These are phyloP conservation scores for Cephalophus harveyi DNA, from an alignment of 2,113 vertebrate genomes.

Conservation along the genomic window DNA sequence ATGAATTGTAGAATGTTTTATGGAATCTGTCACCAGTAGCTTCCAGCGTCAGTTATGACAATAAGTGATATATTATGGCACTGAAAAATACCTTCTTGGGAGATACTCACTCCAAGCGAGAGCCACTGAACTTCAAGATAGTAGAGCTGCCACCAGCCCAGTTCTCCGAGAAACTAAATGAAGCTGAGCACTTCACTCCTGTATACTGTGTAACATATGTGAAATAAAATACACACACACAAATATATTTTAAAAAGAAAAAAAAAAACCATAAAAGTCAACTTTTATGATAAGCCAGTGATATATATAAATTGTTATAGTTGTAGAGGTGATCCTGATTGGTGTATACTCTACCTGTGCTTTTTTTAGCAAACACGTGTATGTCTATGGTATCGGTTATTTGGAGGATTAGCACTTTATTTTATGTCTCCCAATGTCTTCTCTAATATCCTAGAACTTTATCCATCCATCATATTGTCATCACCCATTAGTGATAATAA, in stretches of 20 bases:
- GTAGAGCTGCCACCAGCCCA: background rate
- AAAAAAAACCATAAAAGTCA: background rate
- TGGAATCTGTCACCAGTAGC: background rate
- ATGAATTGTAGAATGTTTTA: background rate
- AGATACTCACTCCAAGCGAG: background rate
- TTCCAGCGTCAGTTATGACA: background rate
- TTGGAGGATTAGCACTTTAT: background rate
- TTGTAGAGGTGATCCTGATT: background rate
- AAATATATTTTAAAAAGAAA: background rate
- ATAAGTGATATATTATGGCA: background rate
- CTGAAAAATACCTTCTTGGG: background rate
- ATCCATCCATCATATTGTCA: background rate
- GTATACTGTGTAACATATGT: background rate
- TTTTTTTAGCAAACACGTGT: background rate
- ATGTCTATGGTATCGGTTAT: background rate
- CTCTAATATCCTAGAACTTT: background rate
- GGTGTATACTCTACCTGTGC: background rate
- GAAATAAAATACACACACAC: background rate
- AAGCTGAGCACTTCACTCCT: background rate
- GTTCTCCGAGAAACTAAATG: background rate
- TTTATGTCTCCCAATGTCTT: background rate
- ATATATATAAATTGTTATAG: background rate
- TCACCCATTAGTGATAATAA: background rate
- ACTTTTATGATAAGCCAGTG: background rate
- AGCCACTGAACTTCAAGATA: background rate